Evolutionary conservation across 1,140 invertebrate species (phyloP).

Genomic region (Diorhabda sublineata): DNA sequence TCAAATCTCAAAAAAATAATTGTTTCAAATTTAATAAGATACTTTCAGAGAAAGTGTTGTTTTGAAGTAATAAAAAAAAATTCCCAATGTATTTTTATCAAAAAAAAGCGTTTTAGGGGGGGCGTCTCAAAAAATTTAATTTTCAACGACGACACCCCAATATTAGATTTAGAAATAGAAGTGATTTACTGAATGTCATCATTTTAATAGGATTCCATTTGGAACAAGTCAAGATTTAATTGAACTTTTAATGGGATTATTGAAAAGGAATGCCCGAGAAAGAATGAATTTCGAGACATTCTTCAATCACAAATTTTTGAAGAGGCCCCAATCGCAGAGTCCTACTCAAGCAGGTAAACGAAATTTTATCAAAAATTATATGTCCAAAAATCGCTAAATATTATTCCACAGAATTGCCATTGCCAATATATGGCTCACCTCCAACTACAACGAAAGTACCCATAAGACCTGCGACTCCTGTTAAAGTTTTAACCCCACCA

Average conservation of each 20-base stretch:
- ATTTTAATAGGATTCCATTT: slow-evolving; percentile 73
- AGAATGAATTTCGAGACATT: slow-evolving; percentile 94
- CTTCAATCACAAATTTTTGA: slow-evolving; percentile 88
- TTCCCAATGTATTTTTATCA: no score
- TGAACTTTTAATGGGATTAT: slow-evolving; percentile 79
- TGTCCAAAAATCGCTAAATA: not conserved
- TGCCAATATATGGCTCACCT: slow-evolving; percentile 38
- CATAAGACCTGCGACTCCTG: slow-evolving; percentile 33
- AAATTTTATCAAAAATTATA: not conserved
- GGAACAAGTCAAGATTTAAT: slow-evolving; percentile 86
- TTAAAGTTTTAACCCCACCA: slow-evolving; percentile 32
- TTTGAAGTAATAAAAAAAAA: no score
- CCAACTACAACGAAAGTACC: slow-evolving; percentile 29
- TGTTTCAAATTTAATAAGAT: no score
- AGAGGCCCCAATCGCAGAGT: slow-evolving; percentile 53
- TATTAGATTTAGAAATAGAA: not conserved
- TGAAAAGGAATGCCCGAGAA: slow-evolving; percentile 90
- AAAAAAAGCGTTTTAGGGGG: no score
- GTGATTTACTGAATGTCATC: not conserved
- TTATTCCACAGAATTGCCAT: slow-evolving; percentile 32
- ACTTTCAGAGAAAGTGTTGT: no score
- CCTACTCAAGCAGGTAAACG: slow-evolving; percentile 38
- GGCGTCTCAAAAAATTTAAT: no score
- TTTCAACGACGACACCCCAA: no score
- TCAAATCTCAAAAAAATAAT: no score